Evolutionary conservation across 2,797 vertebrate genomes (phyloP), one percentile per base, ranked within the genome.

Genomic region (Protonibea diacanthus): DNA sequence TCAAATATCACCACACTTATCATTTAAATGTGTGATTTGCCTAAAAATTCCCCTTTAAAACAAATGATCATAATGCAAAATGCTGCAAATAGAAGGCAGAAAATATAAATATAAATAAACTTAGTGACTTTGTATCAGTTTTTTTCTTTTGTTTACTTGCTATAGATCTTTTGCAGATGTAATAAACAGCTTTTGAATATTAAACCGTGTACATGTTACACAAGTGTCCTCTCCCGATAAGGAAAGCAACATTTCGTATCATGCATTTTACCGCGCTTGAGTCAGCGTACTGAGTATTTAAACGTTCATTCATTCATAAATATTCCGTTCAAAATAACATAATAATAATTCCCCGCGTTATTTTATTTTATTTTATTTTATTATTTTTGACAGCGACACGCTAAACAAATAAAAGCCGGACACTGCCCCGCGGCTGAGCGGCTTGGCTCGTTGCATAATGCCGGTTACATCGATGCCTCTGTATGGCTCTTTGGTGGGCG

Each of bases 401-500:
- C 6, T 27, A 17, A 27, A 71, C 6, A 59, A 25, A 63, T 18
- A 18, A 27, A 23, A 68, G 0, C 5, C 4, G 40, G 51, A 42
- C 48, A 57, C 5, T 71, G 76, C 72, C 23, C 72, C 14, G 1
- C 13, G 17, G 62, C 29, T 11, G 63, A 23, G 55, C 49, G 4
- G 79, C 65, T 56, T 1, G 48, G 6, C 49, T 47, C 2, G 44
- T 86, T 82, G 56, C 74, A 79, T 86, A 89, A 90, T 20, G 53
- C 5, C 17, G 66, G 51, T 85, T 88, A 69, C 82, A 85, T 75
- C 15, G 48, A 56, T 33, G 66, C 67, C 2, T 47, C 69, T 82
- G 1, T 49, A 70, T 79, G 76, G 88, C 69, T 78, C 71, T 52
- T 2, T 57, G 88, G 93, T 94, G 93, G 93, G 93, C 93, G 93